Evolutionary conservation across 2,797 vertebrate genomes (phyloP).

Genomic region (Bufotes viridis): DNA sequence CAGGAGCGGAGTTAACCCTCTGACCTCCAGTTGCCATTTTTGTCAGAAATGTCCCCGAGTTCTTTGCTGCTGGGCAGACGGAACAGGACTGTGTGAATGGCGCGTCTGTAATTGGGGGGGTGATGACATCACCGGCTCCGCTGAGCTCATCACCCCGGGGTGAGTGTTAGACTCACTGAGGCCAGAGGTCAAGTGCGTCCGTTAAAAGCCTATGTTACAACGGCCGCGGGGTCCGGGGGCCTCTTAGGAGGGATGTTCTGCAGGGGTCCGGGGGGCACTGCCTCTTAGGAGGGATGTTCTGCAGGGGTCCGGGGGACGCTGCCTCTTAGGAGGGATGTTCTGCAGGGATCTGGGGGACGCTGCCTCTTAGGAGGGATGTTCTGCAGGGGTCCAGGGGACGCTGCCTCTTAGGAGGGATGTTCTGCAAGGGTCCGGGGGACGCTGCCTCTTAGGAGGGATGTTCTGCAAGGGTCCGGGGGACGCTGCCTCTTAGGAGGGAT

Average conservation of each 20-base stretch:
- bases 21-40: neutral
- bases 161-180: neutral
- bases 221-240: too few relatives aligned
- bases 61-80: neutral
- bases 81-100: constrained; percentile 25
- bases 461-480: too few relatives aligned
- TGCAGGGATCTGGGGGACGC: too few relatives aligned
- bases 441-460: too few relatives aligned
- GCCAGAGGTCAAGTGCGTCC: neutral
- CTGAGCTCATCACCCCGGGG: neutral
- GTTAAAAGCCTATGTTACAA: neutral
- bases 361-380: too few relatives aligned
- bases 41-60: neutral
- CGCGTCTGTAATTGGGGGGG: neutral
- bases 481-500: too few relatives aligned
- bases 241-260: neutral
- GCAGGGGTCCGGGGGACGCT: too few relatives aligned
- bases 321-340: too few relatives aligned
- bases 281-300: too few relatives aligned
- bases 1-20: neutral
- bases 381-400: too few relatives aligned
- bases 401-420: too few relatives aligned
- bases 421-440: too few relatives aligned
- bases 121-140: constrained; percentile 24
- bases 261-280: neutral